These are phyloP conservation scores for Camelus dromedarius DNA, from an alignment of 2,113 vertebrate genomes.

Conservation along the genomic window DNA sequence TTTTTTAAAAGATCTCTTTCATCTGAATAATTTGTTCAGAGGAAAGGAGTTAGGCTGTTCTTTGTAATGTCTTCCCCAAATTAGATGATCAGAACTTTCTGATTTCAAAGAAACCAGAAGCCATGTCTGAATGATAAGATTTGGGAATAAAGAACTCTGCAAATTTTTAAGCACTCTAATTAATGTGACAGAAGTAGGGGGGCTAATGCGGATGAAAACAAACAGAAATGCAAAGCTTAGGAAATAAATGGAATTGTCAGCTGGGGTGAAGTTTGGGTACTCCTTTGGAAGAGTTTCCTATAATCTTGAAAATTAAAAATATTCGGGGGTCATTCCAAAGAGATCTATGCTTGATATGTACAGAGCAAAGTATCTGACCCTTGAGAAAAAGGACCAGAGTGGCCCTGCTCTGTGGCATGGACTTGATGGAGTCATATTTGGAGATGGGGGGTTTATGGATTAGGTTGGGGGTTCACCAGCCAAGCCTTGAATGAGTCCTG, in stretches of 20 bases:
- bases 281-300: not conserved
- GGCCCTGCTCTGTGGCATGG: not conserved
- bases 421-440: not conserved
- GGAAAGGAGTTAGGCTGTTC: not conserved
- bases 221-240: slow-evolving; percentile 7
- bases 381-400: not conserved
- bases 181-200: not conserved
- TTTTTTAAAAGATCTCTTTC: slow-evolving; percentile 39
- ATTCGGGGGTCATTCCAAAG: not conserved
- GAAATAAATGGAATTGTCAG: not conserved
- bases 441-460: no score
- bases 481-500: not conserved
- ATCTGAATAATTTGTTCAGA: slow-evolving; percentile 56
- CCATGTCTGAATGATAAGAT: not conserved
- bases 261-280: not conserved
- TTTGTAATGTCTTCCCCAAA: slow-evolving; percentile 52
- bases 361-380: not conserved
- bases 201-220: slow-evolving; percentile 24
- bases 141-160: not conserved
- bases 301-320: slow-evolving; percentile 21
- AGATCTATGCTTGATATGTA: not conserved
- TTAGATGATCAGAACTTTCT: slow-evolving; percentile 51
- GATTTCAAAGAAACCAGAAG: slow-evolving; percentile 60
- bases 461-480: not conserved
- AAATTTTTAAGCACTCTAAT: slow-evolving; percentile 20